Conservation (phyloP, 2,113 vertebrate species). For the Phocoena sinus region DNA sequence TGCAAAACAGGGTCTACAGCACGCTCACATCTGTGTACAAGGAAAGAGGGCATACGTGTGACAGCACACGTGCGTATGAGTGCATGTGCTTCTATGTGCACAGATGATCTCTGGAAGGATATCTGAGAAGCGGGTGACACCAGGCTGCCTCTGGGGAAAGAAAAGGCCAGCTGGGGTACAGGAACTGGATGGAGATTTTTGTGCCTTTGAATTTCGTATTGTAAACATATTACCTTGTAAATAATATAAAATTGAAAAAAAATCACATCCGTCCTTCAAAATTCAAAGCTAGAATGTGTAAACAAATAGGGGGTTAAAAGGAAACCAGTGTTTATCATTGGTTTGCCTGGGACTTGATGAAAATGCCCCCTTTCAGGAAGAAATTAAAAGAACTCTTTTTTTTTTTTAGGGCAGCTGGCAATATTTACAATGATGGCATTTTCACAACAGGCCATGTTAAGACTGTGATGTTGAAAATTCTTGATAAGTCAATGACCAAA, state of each 20-base stretch:
- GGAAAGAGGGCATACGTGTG: fast-evolving
- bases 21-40: not conserved
- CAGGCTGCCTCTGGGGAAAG: not conserved
- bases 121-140: too few species aligned
- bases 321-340: not conserved
- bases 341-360: not conserved
- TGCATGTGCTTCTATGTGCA: not conserved
- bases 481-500: not conserved
- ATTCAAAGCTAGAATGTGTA: not conserved
- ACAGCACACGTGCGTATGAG: fast-evolving
- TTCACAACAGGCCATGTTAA: not conserved
- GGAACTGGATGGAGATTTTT: not conserved
- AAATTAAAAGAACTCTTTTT: not conserved
- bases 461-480: not conserved
- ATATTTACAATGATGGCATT: not conserved
- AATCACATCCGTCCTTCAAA: not conserved
- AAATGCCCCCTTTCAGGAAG: not conserved
- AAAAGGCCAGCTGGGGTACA: not conserved
- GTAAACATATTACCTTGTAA: not conserved
- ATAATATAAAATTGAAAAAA: not conserved
- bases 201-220: not conserved
- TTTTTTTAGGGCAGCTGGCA: not conserved
- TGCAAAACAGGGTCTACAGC: not conserved
- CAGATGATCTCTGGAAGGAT: not conserved
- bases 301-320: not conserved